Percentiles rank a stretch among this genome's conserved stretches.
These are phyloP conservation scores for Microtus oregoni DNA, from an alignment of 2,113 vertebrate genomes.

Conservation along the genomic window DNA sequence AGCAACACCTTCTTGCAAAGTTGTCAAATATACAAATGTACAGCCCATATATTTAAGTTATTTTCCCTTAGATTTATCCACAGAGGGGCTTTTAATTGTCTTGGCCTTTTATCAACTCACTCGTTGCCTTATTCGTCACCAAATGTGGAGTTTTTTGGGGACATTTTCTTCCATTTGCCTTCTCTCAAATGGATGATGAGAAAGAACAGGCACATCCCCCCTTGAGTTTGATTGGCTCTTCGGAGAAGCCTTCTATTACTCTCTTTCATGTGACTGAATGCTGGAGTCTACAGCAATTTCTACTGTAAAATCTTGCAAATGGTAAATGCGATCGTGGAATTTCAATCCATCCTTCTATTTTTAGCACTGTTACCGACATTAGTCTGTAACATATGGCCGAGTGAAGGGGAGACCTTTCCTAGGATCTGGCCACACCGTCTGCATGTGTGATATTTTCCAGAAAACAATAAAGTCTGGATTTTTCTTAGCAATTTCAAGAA, in stretches of 20 bases:
- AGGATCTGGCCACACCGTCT: not conserved
- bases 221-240: not conserved
- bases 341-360: not conserved
- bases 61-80: not conserved
- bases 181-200: not conserved
- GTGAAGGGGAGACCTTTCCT: not conserved
- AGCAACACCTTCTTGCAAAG: not conserved
- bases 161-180: not conserved
- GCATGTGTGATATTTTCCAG: not conserved
- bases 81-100: not conserved
- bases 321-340: not conserved
- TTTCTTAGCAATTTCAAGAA: slow-evolving; percentile 27
- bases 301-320: not conserved
- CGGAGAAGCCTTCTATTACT: no score
- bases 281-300: not conserved
- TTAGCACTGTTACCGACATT: not conserved
- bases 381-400: not conserved
- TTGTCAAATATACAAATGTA: not conserved
- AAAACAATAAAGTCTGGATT: not conserved
- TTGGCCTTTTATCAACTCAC: not conserved
- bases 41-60: not conserved
- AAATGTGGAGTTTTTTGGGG: not conserved
- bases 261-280: not conserved
- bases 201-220: not conserved
- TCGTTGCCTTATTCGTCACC: not conserved